Percentiles rank a stretch among this genome's conserved stretches.
phyloP scores from a whole-genome alignment of 1,140 invertebrate species.

The Euura saliciscinereae region DNA sequence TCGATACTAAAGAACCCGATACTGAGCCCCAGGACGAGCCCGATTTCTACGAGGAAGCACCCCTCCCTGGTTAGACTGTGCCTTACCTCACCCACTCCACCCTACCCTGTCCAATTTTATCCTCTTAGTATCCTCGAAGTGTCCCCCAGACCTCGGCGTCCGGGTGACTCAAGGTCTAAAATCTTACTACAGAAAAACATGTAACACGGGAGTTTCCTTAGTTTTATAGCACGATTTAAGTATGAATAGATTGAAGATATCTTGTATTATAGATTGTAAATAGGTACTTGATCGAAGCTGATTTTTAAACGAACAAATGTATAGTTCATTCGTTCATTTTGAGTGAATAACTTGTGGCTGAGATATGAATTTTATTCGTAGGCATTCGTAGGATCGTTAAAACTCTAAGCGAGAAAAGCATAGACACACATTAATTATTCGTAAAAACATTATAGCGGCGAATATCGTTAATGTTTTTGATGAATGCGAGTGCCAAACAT shows the following conservation, averaged over 20 bases:
- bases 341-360: neutral
- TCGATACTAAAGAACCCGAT: conserved; percentile 83
- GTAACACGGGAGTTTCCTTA: neutral
- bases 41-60: conserved; percentile 90
- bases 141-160: neutral
- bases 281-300: neutral
- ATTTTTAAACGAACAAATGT: too few relatives aligned
- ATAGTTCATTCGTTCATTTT: neutral
- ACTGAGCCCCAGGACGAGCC: conserved; percentile 81
- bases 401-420: too few relatives aligned
- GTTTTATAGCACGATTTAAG: neutral
- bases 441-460: too few relatives aligned
- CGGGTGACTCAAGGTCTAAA: neutral
- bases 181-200: neutral
- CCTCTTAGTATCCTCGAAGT: neutral
- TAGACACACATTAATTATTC: neutral
- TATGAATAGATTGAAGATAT: neutral
- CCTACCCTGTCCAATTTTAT: neutral
- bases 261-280: neutral
- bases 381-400: neutral
- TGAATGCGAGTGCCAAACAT: neutral
- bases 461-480: neutral
- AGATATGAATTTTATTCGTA: neutral
- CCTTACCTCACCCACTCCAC: conserved; percentile 35
- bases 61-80: conserved; percentile 73